A percentile compares a stretch with the other conserved stretches of the same genome.
Evolutionary conservation across 2,113 vertebrate species (phyloP).

Genomic region (Ciconia maguari): DNA sequence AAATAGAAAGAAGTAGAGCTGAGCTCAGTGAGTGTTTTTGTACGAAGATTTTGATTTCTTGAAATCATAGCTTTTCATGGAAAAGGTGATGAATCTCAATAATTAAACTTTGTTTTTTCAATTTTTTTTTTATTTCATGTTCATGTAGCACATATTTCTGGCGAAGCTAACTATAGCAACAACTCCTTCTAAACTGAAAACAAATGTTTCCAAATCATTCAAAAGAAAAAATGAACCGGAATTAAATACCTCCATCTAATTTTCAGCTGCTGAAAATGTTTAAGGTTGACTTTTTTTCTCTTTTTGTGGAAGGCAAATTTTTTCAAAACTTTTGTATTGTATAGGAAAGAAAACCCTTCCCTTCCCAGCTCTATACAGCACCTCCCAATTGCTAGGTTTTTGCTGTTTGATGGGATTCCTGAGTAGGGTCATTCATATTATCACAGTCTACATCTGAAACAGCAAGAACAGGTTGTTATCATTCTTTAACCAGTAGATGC

Average conservation of each 20-base stretch:
- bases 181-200: background rate
- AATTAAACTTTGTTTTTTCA: background rate
- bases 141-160: background rate
- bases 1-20: background rate
- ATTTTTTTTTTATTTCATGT: background rate
- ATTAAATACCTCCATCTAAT: background rate
- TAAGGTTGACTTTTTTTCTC: background rate
- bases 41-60: background rate
- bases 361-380: background rate
- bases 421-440: background rate
- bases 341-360: background rate
- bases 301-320: background rate
- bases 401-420: background rate
- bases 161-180: background rate
- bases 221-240: background rate
- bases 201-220: background rate
- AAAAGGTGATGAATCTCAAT: background rate
- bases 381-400: accelerated
- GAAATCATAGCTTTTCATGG: background rate
- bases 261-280: background rate
- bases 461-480: background rate
- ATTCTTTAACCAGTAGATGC: background rate
- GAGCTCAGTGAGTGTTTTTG: background rate
- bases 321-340: background rate
- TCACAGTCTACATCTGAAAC: background rate